Conservation (phyloP, 2,113 vertebrate genomes). For the Phainopepla nitens region DNA sequence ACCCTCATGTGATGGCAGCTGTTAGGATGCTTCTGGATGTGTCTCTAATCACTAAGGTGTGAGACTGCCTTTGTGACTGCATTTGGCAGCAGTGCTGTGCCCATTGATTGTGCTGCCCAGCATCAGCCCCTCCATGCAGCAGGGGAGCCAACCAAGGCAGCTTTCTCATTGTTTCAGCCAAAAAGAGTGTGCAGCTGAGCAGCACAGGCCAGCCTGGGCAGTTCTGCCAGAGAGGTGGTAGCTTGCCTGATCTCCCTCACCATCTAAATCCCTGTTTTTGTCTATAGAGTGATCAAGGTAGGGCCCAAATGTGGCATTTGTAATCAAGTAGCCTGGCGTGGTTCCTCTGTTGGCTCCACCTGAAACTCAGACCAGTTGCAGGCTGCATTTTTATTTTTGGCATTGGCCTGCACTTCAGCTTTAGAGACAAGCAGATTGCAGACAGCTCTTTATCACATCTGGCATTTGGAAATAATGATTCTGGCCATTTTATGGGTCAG, state of each 20-base stretch:
- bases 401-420: not conserved
- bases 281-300: not conserved
- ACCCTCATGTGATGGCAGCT: not conserved
- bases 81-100: not conserved
- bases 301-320: not conserved
- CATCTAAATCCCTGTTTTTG: not conserved
- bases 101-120: rapidly evolving
- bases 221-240: not conserved
- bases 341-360: not conserved
- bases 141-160: not conserved
- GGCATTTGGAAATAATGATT: not conserved
- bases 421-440: not conserved
- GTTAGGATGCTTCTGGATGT: not conserved
- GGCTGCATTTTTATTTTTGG: not conserved
- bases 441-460: not conserved
- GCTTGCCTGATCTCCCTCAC: not conserved
- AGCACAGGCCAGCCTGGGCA: not conserved
- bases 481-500: not conserved
- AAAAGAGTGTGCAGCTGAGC: rapidly evolving
- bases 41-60: not conserved
- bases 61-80: not conserved
- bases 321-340: not conserved
- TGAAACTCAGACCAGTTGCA: not conserved
- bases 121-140: not conserved
- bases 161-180: not conserved